Percentiles rank a stretch among this genome's conserved stretches.
Evolutionary conservation across 2,888 invertebrate species (phyloP).

Genomic region (Ommatoiulus sabulosus): DNA sequence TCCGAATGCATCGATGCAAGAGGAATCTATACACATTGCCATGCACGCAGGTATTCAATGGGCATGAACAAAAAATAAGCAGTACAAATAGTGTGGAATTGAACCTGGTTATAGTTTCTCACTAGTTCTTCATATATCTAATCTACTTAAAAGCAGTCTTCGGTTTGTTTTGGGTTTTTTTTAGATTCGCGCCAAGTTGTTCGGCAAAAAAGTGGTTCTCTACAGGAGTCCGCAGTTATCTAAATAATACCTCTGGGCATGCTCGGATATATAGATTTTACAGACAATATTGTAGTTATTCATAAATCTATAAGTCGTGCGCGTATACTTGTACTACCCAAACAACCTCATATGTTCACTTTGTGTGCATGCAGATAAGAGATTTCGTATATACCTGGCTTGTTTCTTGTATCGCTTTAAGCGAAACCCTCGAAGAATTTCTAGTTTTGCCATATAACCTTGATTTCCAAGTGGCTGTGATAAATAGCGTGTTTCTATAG

Average conservation of each 20-base stretch:
- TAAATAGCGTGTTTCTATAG: neutral
- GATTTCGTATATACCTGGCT: neutral
- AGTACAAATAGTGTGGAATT: neutral
- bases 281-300: constrained; percentile 49
- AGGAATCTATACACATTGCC: neutral
- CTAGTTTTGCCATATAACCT: neutral
- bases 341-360: neutral
- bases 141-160: constrained; percentile 31
- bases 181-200: neutral
- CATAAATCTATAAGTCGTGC: constrained; percentile 39
- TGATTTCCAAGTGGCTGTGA: neutral
- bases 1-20: neutral
- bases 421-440: neutral
- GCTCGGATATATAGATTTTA: constrained; percentile 47
- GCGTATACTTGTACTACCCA: neutral
- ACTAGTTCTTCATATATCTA: constrained; percentile 27
- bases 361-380: neutral
- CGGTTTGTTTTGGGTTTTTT: neutral
- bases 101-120: neutral
- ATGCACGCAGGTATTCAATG: neutral
- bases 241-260: neutral
- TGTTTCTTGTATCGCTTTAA: neutral
- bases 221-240: neutral
- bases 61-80: neutral
- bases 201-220: constrained; percentile 49